These are phyloP conservation scores for Habropoda laboriosa DNA, from an alignment of 1,140 invertebrate genomes.

Conservation along the genomic window DNA sequence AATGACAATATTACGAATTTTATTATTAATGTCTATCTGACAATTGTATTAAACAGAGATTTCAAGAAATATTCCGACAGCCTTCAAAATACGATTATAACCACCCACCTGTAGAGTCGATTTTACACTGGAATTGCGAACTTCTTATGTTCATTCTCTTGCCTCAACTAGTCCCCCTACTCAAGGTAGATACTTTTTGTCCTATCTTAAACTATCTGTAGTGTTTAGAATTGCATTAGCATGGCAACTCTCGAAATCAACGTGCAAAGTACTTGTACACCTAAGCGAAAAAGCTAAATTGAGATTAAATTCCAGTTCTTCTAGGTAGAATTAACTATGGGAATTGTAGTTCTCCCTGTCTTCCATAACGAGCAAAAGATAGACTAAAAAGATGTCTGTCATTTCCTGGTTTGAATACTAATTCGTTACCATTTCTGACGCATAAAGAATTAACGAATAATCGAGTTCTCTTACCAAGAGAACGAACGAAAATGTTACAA, in stretches of 20 bases:
- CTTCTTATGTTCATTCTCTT: constrained; percentile 47
- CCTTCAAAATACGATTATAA: constrained; percentile 15
- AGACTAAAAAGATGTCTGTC: no score
- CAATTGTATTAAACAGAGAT: background rate
- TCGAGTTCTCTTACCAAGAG: no score
- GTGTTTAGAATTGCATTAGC: constrained; percentile 33
- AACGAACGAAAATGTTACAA: no score
- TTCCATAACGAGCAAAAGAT: no score
- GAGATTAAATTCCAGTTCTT: background rate
- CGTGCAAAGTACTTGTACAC: background rate
- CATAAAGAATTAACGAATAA: no score
- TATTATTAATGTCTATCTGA: background rate
- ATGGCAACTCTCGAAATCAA: background rate
- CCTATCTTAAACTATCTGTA: background rate
- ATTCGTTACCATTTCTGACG: no score
- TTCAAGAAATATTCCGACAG: background rate
- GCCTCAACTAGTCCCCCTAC: background rate
- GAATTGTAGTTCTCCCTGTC: no score
- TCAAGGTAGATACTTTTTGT: constrained; percentile 7
- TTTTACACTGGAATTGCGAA: constrained; percentile 37
- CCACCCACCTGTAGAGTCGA: constrained; percentile 60
- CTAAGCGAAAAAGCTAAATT: background rate
- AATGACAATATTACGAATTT: background rate
- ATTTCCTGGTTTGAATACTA: no score
- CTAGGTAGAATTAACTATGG: background rate